phyloP scores from a whole-genome alignment of 2,113 vertebrate genomes.

The Lethenteron camtschaticum region DNA sequence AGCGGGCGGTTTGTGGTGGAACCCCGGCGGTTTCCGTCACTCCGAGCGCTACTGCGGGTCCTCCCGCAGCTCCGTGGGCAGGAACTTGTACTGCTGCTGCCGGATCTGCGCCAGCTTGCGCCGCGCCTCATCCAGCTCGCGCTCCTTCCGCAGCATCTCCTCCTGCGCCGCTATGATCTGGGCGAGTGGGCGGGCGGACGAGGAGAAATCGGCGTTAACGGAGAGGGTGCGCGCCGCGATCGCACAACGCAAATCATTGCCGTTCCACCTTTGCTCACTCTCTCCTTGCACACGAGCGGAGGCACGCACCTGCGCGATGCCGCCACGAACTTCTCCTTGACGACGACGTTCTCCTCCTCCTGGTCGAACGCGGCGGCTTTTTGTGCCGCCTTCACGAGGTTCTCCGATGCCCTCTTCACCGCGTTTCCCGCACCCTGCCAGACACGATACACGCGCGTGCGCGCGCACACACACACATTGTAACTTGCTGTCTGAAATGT shows the following conservation, averaged over 20 bases:
- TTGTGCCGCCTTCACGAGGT: conserved; percentile 84
- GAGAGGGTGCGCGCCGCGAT: background rate
- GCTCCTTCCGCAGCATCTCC: conserved; percentile 87
- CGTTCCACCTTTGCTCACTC: background rate
- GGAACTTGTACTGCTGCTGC: conserved; percentile 94
- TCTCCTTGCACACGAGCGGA: fast-evolving
- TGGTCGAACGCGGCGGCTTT: conserved; percentile 86
- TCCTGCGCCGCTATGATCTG: conserved; percentile 95
- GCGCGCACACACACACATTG: no score
- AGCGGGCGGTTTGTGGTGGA: no score
- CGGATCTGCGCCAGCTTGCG: conserved; percentile 81
- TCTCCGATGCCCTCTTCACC: conserved; percentile 78
- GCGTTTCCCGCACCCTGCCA: conserved; percentile 65
- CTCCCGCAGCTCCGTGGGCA: conserved; percentile 70
- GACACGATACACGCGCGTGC: background rate
- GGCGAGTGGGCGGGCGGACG: background rate
- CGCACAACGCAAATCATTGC: fast-evolving
- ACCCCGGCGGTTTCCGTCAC: no score
- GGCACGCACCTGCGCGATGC: conserved; percentile 73
- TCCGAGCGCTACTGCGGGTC: conserved; percentile 26
- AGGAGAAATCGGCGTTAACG: background rate
- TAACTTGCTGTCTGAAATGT: no score
- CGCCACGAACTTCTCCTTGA: conserved; percentile 90
- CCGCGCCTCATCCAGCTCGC: conserved; percentile 69
- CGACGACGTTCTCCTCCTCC: conserved; percentile 57